Percentiles rank a stretch among this genome's conserved stretches.
Conservation (phyloP, 1,140 invertebrate species). For the Scaptodrosophila lebanonensis region DNA sequence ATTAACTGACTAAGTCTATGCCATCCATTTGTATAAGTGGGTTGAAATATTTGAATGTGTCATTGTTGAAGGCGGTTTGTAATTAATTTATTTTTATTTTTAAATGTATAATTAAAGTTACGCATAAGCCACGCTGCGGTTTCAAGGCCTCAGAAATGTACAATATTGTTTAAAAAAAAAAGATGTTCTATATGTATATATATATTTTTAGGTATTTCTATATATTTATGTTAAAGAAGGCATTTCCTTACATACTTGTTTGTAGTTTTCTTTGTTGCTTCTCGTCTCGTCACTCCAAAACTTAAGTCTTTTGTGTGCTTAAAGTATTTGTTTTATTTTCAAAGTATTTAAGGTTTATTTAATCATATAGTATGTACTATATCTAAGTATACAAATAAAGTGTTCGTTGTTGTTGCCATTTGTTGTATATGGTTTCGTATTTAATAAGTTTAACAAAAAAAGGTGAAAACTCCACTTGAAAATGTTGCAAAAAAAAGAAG, state of each 20-base stretch:
- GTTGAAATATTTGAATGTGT: slow-evolving; percentile 6
- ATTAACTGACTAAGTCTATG: slow-evolving; percentile 11
- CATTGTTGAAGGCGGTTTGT: too few species aligned
- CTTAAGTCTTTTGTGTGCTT: slow-evolving; percentile 15
- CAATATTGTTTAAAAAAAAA: slow-evolving; percentile 15
- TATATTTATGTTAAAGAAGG: too few species aligned
- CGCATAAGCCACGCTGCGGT: slow-evolving; percentile 62
- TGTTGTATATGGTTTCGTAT: too few species aligned
- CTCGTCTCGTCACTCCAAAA: neutral
- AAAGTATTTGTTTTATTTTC: slow-evolving; percentile 29
- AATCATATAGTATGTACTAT: too few species aligned
- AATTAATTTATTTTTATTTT: slow-evolving; percentile 17
- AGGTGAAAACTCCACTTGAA: too few species aligned
- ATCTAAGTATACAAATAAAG: too few species aligned
- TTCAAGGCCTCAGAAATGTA: slow-evolving; percentile 63
- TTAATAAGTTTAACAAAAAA: too few species aligned
- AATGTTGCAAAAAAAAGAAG: too few species aligned
- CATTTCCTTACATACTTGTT: too few species aligned
- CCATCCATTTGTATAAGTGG: slow-evolving; percentile 3
- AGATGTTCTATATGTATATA: slow-evolving; percentile 8
- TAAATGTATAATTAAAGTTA: slow-evolving; percentile 22
- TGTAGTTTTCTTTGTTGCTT: neutral
- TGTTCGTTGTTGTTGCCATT: too few species aligned
- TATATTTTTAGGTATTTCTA: slow-evolving; percentile 3
- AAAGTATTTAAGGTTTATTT: slow-evolving; percentile 5